Conservation (phyloP, 2,797 vertebrate species). For the Balearica regulorum region DNA sequence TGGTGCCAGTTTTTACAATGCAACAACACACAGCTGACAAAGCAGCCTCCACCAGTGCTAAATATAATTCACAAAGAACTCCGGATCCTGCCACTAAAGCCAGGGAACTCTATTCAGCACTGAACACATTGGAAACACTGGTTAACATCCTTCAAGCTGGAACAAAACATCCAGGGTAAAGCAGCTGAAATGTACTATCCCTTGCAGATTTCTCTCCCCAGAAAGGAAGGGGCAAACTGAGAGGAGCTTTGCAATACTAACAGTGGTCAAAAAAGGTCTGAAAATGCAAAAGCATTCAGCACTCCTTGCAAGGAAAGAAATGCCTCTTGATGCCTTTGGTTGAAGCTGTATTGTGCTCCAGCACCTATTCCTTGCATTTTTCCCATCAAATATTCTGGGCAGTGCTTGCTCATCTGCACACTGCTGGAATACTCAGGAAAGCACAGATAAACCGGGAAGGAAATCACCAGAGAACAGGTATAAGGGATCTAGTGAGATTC, state of each 20-base stretch:
- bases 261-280: background rate
- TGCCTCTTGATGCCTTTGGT: background rate
- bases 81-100: background rate
- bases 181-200: background rate
- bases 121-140: background rate
- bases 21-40: conserved; percentile 8
- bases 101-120: background rate
- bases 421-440: background rate
- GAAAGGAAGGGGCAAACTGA: background rate
- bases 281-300: background rate
- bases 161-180: background rate
- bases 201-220: background rate
- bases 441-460: background rate
- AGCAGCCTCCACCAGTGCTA: conserved; percentile 1
- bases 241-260: background rate
- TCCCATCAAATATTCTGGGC: background rate
- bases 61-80: conserved; percentile 40
- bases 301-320: background rate
- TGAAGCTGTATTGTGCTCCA: background rate
- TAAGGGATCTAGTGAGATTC: background rate
- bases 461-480: background rate
- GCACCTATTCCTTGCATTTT: background rate
- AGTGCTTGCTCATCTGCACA: background rate
- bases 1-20: background rate
- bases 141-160: background rate